These are phyloP conservation scores for Orientallactaga bullata DNA, from an alignment of 2,113 vertebrate genomes.

Conservation along the genomic window DNA sequence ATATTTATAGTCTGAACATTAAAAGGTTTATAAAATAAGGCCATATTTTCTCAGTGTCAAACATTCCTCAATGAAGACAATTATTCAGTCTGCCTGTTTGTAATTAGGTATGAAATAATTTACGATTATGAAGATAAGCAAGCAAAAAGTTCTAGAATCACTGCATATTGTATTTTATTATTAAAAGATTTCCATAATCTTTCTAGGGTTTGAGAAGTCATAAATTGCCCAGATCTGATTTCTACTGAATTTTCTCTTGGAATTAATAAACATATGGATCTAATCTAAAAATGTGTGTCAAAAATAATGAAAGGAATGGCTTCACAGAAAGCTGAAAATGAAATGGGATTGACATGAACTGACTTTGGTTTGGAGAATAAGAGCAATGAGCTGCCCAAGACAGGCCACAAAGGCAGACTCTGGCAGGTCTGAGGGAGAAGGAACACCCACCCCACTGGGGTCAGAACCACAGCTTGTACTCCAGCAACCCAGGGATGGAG, in stretches of 20 bases:
- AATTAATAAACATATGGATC: constrained; percentile 83
- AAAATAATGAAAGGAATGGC: constrained; percentile 78
- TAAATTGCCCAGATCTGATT: constrained; percentile 82
- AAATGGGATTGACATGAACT: constrained; percentile 63
- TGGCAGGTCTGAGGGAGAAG: not conserved
- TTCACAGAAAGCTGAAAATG: constrained; percentile 77
- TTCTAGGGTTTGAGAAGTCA: constrained; percentile 72
- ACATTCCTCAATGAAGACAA: constrained; percentile 84
- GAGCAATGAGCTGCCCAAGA: constrained; percentile 29
- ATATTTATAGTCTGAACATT: constrained; percentile 87
- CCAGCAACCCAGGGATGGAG: not conserved
- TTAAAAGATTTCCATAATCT: constrained; percentile 78
- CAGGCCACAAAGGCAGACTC: constrained; percentile 7
- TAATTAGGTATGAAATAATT: constrained; percentile 88
- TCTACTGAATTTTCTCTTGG: constrained; percentile 76
- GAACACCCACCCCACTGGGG: not conserved
- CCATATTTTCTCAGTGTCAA: constrained; percentile 87
- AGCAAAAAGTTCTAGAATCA: constrained; percentile 77
- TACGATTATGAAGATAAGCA: constrained; percentile 85
- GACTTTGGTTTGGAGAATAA: constrained; percentile 66
- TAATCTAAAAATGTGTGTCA: constrained; percentile 77
- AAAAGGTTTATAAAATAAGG: constrained; percentile 88
- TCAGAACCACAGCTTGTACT: not conserved
- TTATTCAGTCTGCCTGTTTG: constrained; percentile 86
- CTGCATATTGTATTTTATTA: constrained; percentile 82